Evolutionary conservation across 2,113 vertebrate genomes (phyloP).

Genomic region (Corythornis cristatus): DNA sequence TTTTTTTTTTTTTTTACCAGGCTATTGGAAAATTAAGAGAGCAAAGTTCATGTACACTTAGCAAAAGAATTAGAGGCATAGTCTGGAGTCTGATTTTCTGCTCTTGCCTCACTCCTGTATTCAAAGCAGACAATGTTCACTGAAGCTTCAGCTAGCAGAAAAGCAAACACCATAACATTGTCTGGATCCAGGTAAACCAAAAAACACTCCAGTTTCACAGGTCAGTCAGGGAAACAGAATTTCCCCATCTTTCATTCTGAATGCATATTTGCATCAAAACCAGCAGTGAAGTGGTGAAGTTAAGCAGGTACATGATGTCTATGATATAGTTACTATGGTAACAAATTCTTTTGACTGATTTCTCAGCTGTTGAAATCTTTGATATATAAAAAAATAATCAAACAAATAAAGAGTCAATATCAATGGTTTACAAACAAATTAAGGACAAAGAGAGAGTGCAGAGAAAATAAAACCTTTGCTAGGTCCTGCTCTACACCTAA

Average conservation of each 20-base stretch:
- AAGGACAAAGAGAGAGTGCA: background rate
- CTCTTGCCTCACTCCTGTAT: background rate
- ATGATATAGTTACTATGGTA: background rate
- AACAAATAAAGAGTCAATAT: background rate
- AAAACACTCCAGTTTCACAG: background rate
- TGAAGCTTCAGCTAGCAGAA: background rate
- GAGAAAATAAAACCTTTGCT: background rate
- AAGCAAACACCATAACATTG: background rate
- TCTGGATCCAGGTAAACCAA: background rate
- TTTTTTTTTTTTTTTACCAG: background rate
- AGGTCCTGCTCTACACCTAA: background rate
- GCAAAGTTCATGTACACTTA: background rate
- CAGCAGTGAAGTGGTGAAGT: background rate
- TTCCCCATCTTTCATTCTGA: background rate
- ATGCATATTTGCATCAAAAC: background rate
- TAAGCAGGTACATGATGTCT: background rate
- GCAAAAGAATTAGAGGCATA: background rate
- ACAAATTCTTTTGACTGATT: background rate
- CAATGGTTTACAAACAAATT: background rate
- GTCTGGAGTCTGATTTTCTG: background rate
- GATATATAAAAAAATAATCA: background rate
- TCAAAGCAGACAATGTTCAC: background rate
- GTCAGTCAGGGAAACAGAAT: background rate
- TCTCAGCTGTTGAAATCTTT: background rate
- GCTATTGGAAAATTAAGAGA: background rate